These are phyloP conservation scores for Corythoichthys haematopterus DNA, from an alignment of 2,113 vertebrate genomes.

Conservation along the genomic window DNA sequence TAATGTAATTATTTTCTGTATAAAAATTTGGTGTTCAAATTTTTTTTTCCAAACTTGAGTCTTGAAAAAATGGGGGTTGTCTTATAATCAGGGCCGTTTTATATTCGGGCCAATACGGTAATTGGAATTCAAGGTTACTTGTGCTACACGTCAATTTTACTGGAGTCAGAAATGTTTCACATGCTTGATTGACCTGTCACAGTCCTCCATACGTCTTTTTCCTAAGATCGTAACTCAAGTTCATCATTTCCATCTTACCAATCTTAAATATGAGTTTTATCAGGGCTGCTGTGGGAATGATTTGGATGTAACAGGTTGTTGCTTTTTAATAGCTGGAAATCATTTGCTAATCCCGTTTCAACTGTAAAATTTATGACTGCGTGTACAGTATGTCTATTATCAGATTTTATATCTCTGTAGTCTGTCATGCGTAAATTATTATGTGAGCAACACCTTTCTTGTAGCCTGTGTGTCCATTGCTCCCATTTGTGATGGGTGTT, in stretches of 20 bases:
- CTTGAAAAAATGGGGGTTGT: no score
- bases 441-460: slow-evolving; percentile 4
- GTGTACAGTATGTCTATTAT: slow-evolving; percentile 14
- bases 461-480: slow-evolving; percentile 15
- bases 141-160: neutral
- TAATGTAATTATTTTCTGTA: no score
- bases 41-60: no score
- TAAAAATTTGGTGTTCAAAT: no score
- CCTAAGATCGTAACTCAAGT: neutral
- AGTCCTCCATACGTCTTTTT: neutral
- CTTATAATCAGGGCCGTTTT: no score
- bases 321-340: slow-evolving; percentile 23
- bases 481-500: slow-evolving; percentile 14
- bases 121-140: neutral
- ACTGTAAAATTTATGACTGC: neutral
- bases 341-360: slow-evolving; percentile 19
- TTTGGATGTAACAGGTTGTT: slow-evolving; percentile 10
- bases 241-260: slow-evolving; percentile 12
- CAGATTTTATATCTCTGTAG: slow-evolving; percentile 13
- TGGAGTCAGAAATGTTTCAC: neutral
- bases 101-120: neutral
- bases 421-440: neutral
- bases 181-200: slow-evolving; percentile 1
- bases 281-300: slow-evolving; percentile 11
- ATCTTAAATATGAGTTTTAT: slow-evolving; percentile 26